These are phyloP conservation scores for Psilopogon haemacephalus DNA, from an alignment of 2,113 vertebrate species.

Conservation along the genomic window DNA sequence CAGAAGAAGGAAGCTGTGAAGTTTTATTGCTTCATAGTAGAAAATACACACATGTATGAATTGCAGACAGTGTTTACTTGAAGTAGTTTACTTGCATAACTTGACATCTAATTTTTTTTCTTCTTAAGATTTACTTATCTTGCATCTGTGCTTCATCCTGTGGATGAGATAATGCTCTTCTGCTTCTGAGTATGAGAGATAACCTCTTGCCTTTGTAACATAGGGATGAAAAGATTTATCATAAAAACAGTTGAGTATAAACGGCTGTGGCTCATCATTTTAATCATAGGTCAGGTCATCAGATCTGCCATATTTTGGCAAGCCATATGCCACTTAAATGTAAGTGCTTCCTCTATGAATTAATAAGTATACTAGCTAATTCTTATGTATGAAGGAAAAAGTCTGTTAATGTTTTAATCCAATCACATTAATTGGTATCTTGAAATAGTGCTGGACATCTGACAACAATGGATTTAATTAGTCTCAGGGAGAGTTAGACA, in stretches of 20 bases:
- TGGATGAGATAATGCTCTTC: conserved; percentile 58
- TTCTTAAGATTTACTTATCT: background rate
- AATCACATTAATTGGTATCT: background rate
- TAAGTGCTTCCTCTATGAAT: conserved; percentile 27
- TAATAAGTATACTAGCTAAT: conserved; percentile 23
- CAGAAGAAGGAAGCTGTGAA: background rate
- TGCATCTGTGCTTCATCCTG: conserved; percentile 38
- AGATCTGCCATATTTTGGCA: conserved; percentile 21
- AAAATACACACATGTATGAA: background rate
- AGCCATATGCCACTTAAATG: conserved; percentile 7
- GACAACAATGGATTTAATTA: conserved; percentile 14
- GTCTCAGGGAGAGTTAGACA: background rate
- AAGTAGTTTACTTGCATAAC: conserved; percentile 31
- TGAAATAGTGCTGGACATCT: background rate
- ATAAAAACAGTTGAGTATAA: background rate
- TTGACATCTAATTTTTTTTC: conserved; percentile 19
- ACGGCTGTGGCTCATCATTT: conserved; percentile 35
- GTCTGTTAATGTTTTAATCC: conserved; percentile 31
- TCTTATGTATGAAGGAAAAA: conserved; percentile 10
- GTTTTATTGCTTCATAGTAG: background rate
- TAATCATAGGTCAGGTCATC: conserved; percentile 44
- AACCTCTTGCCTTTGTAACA: conserved; percentile 61
- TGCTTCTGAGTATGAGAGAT: conserved; percentile 21
- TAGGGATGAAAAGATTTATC: conserved; percentile 42
- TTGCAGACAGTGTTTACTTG: background rate